Base-by-base conservation (phyloP, 64 coral and sea anemone genomes). In the Actinia equina region DNA sequence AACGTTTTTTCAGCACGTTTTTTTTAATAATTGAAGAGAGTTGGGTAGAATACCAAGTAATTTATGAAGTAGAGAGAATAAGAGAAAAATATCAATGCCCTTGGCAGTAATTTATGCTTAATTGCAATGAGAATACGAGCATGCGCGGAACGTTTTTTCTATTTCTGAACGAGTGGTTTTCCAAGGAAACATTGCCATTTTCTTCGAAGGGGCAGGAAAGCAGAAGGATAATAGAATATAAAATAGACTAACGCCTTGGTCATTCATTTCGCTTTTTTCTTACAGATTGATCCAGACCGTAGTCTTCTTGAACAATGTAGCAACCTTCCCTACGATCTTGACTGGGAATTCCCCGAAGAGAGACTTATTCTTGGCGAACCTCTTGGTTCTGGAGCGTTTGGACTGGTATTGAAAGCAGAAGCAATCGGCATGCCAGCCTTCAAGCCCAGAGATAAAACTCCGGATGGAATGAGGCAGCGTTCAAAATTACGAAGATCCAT, bases 331-430 rank as follows among this genome's bases (percentile, higher is more conserved):
- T 91, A 91, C 58, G 85, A 91, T 57, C 89, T 86, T 11, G 59
- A 56, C 43, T 91, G 84, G 84, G 89, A 91, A 70, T 91, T 91
- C 30, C 89, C 89, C 20, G 91, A 92, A 43, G 80, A 92, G 13
- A 82, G 69, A 44, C 81, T 92, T 20, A 88, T 77, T 77, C 91
- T 92, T 22, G 91, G 86, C 22, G 58, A 92, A 17, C 71, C 17
- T 87, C 86, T 92, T 3, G 91, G 86, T 42, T 61, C 79, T 58
- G 91, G 91, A 42, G 86, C 86, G 4, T 92, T 92, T 71, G 91
- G 91, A 0, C 79, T 88, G 54, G 86, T 92, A 11, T 46, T 92
- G 13, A 88, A 85, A 84, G 91, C 91, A 59, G 91, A 92, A 77
- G 91, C 91, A 2, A 60, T 84, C 9, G 91, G 91, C 56, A 92